Percentiles rank a stretch among this genome's conserved stretches.
These are phyloP conservation scores for Pyrocephalus nanus DNA, from an alignment of 2,797 vertebrate species.

Conservation along the genomic window DNA sequence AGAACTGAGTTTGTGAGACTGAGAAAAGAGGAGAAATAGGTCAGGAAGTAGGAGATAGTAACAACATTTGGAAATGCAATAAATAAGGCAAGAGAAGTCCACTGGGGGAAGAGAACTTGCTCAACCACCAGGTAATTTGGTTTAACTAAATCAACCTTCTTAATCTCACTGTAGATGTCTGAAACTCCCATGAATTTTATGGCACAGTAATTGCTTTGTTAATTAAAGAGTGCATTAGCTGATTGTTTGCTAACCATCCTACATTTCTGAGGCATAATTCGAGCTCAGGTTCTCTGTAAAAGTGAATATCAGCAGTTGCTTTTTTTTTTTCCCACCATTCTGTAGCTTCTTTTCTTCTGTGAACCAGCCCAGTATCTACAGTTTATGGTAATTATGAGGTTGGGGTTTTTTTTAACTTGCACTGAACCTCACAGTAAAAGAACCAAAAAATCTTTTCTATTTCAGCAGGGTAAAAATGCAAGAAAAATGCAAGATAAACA, in stretches of 20 bases:
- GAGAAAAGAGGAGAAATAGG: not conserved
- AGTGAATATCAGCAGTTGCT: not conserved
- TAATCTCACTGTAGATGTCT: not conserved
- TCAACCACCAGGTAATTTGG: not conserved
- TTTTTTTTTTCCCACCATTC: not conserved
- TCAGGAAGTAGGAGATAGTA: not conserved
- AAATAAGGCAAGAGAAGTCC: not conserved
- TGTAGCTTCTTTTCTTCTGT: not conserved
- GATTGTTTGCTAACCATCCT: not conserved
- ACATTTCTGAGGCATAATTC: not conserved
- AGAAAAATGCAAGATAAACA: not conserved
- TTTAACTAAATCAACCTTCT: not conserved
- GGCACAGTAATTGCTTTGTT: not conserved
- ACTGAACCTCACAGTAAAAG: not conserved
- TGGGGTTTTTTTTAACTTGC: rapidly evolving
- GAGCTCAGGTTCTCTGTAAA: not conserved
- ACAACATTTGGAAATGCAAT: not conserved
- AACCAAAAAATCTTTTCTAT: not conserved
- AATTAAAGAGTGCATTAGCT: not conserved
- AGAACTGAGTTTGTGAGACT: not conserved
- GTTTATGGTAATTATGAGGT: not conserved
- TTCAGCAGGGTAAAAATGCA: not conserved
- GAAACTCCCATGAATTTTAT: not conserved
- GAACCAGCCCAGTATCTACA: not conserved
- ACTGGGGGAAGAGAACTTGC: rapidly evolving